Evolutionary conservation across 2,797 vertebrate species (phyloP).

Genomic region (Anguilla pacifica): DNA sequence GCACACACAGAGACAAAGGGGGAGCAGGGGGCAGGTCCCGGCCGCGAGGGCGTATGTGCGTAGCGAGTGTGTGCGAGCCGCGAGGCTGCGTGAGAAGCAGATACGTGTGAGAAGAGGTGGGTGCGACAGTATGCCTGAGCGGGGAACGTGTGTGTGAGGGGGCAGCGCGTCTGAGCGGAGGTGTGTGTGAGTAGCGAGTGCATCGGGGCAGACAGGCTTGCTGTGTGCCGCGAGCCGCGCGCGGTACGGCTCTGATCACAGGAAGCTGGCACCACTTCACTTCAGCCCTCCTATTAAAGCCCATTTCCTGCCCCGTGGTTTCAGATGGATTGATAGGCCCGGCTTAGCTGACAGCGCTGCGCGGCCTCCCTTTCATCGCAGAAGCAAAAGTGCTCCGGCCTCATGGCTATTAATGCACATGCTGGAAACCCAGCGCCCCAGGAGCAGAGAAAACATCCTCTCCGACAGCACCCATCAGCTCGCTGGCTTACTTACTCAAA

Average conservation of each 20-base stretch:
- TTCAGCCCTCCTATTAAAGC: slow-evolving; percentile 56
- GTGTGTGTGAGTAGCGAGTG: slow-evolving; percentile 5
- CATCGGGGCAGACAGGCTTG: not conserved
- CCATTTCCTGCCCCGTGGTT: slow-evolving; percentile 57
- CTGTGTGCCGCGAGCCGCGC: slow-evolving; percentile 19
- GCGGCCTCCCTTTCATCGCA: slow-evolving; percentile 55
- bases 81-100: not conserved
- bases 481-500: not conserved
- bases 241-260: slow-evolving; percentile 53
- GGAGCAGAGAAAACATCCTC: not conserved
- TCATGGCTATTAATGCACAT: slow-evolving; percentile 48
- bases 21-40: not conserved
- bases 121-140: not conserved
- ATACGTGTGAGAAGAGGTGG: not conserved
- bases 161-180: not conserved
- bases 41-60: not conserved
- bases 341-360: slow-evolving; percentile 43
- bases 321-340: slow-evolving; percentile 58
- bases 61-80: not conserved
- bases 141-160: not conserved
- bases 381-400: slow-evolving; percentile 48
- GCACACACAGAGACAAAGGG: not conserved
- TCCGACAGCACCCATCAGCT: not conserved
- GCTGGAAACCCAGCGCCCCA: not conserved
- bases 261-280: slow-evolving; percentile 62